A percentile compares a stretch with the other conserved stretches of the same genome.
These are phyloP conservation scores for Eupithecia dodoneata DNA, from an alignment of 2,888 invertebrate genomes.

Conservation along the genomic window DNA sequence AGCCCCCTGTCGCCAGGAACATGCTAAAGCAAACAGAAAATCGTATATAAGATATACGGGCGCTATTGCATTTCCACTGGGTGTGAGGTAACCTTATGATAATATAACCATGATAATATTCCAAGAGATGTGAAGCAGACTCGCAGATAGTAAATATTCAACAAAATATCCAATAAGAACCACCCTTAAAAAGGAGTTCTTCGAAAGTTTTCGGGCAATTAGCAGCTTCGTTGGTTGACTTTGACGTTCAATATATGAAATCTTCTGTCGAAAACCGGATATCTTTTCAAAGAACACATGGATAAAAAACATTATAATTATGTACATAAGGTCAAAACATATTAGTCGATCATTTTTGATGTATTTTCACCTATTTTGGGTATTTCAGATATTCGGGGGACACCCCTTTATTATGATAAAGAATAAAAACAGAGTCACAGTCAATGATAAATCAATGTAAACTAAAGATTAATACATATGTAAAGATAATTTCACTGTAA, in stretches of 20 bases:
- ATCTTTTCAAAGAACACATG: background rate
- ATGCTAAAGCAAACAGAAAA: background rate
- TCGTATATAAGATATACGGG: background rate
- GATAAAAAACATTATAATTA: background rate
- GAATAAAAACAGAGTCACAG: background rate
- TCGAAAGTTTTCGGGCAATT: background rate
- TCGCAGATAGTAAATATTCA: constrained; percentile 3
- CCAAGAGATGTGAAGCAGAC: constrained; percentile 39
- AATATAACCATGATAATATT: constrained; percentile 50
- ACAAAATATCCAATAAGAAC: background rate
- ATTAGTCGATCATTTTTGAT: no score
- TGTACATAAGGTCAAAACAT: no score
- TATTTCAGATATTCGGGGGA: no score
- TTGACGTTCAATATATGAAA: background rate
- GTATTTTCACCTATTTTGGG: no score
- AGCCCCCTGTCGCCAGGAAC: background rate
- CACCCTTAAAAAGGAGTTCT: no score
- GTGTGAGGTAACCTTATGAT: constrained; percentile 57
- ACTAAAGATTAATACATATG: background rate
- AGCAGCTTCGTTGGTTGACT: background rate
- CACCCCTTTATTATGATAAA: background rate
- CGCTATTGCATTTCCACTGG: constrained; percentile 44
- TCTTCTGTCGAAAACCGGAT: background rate
- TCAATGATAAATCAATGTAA: background rate
- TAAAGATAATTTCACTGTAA: background rate